Percentiles rank a stretch among this genome's conserved stretches.
Conservation (phyloP, 2,888 invertebrate genomes). For the Neocrepidodera transversa region DNA sequence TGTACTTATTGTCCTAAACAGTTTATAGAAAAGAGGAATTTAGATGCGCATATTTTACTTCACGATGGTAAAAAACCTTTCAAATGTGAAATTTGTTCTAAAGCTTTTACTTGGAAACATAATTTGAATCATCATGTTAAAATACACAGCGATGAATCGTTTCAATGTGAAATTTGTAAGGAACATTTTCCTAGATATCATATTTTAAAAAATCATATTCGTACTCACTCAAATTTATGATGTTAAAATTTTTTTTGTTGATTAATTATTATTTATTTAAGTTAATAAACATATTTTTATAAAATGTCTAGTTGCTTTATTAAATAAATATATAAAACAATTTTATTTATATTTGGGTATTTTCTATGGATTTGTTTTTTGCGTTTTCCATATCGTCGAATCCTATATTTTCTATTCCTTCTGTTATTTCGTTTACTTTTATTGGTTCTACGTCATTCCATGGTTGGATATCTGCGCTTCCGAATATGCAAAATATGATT, state of each 20-base stretch:
- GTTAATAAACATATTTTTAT: too few relatives aligned
- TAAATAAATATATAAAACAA: too few relatives aligned
- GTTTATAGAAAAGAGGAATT: not conserved
- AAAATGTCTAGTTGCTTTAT: too few relatives aligned
- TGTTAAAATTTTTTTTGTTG: not conserved
- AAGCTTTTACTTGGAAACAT: slow-evolving; percentile 1
- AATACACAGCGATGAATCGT: slow-evolving; percentile 4
- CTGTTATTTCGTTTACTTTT: slow-evolving; percentile 12
- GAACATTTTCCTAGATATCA: slow-evolving; percentile 4
- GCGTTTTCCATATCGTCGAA: slow-evolving; percentile 33
- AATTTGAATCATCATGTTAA: slow-evolving; percentile 1
- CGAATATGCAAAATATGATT: slow-evolving; percentile 73
- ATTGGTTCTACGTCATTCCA: slow-evolving; percentile 66
- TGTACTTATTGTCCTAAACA: slow-evolving; percentile 10
- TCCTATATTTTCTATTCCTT: slow-evolving; percentile 40
- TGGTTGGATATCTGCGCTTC: slow-evolving; percentile 73
- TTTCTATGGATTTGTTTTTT: slow-evolving; percentile 13
- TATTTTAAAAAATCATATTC: slow-evolving; percentile 8
- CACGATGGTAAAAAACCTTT: slow-evolving; percentile 10
- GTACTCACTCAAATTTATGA: not conserved
- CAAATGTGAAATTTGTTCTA: slow-evolving; percentile 11
- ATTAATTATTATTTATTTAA: too few relatives aligned
- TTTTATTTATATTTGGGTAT: slow-evolving; percentile 18
- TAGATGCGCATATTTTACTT: slow-evolving; percentile 1
- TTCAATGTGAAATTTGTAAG: slow-evolving; percentile 6